Evolutionary conservation across 2,888 invertebrate genomes (phyloP).

Genomic region (Phragmatobia fuliginosa): DNA sequence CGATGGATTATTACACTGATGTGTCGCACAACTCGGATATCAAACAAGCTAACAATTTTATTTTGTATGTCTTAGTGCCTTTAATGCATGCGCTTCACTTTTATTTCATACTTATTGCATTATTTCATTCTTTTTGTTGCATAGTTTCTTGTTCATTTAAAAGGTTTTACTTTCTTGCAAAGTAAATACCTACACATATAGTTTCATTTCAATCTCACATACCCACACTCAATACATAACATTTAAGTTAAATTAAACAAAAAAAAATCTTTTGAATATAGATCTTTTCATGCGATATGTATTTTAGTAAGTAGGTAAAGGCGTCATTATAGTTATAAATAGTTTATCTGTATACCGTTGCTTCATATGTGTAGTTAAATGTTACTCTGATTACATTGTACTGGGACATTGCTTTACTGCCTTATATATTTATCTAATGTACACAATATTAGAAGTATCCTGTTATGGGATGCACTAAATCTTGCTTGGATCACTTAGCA

Average conservation of each 20-base stretch:
- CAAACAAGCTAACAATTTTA: conserved; percentile 45
- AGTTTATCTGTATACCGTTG: conserved; percentile 62
- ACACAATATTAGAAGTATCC: not conserved
- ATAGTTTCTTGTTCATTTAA: not conserved
- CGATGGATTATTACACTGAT: conserved; percentile 83
- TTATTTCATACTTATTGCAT: conserved; percentile 21
- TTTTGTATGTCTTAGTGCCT: conserved; percentile 45
- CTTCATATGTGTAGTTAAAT: conserved; percentile 71
- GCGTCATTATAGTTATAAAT: conserved; percentile 51
- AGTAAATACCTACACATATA: conserved; percentile 16
- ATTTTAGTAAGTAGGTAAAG: conserved; percentile 36
- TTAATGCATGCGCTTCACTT: conserved; percentile 49
- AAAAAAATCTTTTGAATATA: conserved; percentile 8
- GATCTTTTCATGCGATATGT: conserved; percentile 36
- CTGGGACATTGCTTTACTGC: conserved; percentile 61
- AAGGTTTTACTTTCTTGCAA: conserved; percentile 27
- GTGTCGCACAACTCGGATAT: conserved; percentile 56
- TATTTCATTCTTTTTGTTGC: conserved; percentile 27
- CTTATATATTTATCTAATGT: conserved; percentile 17
- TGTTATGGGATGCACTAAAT: not conserved
- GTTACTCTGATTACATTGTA: conserved; percentile 57
- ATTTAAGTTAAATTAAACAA: conserved; percentile 24
- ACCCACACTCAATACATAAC: conserved; percentile 30
- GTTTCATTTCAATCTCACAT: conserved; percentile 33
- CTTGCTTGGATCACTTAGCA: not conserved